Evolutionary conservation across 2,888 invertebrate genomes (phyloP).

Genomic region (Acrobasis repandana): DNA sequence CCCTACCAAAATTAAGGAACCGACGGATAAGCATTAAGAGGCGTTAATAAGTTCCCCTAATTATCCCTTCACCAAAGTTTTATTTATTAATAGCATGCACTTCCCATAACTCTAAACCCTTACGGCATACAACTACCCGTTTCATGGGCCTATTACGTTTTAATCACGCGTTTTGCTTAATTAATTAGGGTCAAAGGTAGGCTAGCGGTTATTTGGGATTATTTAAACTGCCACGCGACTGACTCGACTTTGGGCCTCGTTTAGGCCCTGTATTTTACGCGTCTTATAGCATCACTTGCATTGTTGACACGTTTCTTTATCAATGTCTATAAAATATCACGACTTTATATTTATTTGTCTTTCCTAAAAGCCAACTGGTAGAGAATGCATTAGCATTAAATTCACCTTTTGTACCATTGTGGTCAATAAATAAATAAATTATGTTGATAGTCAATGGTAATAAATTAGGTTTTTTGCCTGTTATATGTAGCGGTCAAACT

Average conservation of each 20-base stretch:
- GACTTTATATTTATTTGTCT: too few relatives aligned
- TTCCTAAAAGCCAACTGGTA: too few relatives aligned
- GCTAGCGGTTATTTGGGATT: slow-evolving; percentile 35
- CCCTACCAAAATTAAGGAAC: not conserved
- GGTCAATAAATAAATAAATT: too few relatives aligned
- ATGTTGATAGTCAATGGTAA: too few relatives aligned
- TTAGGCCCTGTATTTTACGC: not conserved
- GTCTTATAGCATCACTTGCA: too few relatives aligned
- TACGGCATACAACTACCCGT: slow-evolving; percentile 22
- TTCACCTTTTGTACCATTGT: too few relatives aligned
- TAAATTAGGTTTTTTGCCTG: too few relatives aligned
- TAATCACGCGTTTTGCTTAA: slow-evolving; percentile 64
- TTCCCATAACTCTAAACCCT: slow-evolving; percentile 37
- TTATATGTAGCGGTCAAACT: too few relatives aligned
- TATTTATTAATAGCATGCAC: slow-evolving; percentile 30
- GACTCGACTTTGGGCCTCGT: slow-evolving; percentile 7
- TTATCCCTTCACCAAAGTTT: slow-evolving; percentile 24
- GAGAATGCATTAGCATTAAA: too few relatives aligned
- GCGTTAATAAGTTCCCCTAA: slow-evolving; percentile 11
- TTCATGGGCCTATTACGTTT: slow-evolving; percentile 65
- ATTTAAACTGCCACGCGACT: slow-evolving; percentile 8
- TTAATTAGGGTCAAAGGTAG: slow-evolving; percentile 70
- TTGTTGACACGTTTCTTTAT: too few relatives aligned
- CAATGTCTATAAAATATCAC: too few relatives aligned
- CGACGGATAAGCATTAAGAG: not conserved